phyloP scores from a whole-genome alignment of 2,797 vertebrate genomes.

The Tangara arthus region DNA sequence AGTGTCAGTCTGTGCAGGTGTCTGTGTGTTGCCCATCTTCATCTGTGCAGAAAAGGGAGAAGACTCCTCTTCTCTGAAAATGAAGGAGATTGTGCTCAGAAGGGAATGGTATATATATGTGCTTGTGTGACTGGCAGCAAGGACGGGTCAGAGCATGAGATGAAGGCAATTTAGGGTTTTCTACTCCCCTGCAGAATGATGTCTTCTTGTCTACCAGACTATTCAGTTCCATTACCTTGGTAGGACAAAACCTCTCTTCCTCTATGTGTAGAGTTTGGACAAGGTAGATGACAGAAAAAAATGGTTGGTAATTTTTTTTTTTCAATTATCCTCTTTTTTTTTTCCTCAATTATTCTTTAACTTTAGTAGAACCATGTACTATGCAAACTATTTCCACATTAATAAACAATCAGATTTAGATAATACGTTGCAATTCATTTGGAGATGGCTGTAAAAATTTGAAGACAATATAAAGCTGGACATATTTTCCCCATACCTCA shows the following conservation, averaged over 20 bases:
- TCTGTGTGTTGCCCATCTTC: neutral
- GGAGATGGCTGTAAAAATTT: neutral
- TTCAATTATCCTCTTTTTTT: neutral
- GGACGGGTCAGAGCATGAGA: neutral
- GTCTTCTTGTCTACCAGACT: neutral
- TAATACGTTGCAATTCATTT: neutral
- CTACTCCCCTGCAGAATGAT: neutral
- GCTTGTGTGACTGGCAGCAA: neutral
- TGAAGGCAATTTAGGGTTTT: neutral
- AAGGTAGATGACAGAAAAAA: neutral
- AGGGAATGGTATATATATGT: too few relatives aligned
- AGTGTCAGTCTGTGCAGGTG: neutral
- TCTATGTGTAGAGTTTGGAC: neutral
- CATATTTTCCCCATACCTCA: neutral
- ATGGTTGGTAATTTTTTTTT: rapidly evolving
- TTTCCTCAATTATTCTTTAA: neutral
- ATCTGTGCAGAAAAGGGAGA: neutral
- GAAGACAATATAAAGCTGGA: neutral
- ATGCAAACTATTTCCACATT: neutral
- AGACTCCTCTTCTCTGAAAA: neutral
- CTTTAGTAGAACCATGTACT: neutral
- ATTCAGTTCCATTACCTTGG: neutral
- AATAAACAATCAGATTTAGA: neutral
- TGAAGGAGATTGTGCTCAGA: neutral
- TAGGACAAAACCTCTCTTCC: neutral